Evolutionary conservation across 2,888 invertebrate genomes (phyloP), one percentile per base, ranked within the genome.

Genomic region (Branchellion lobata): DNA sequence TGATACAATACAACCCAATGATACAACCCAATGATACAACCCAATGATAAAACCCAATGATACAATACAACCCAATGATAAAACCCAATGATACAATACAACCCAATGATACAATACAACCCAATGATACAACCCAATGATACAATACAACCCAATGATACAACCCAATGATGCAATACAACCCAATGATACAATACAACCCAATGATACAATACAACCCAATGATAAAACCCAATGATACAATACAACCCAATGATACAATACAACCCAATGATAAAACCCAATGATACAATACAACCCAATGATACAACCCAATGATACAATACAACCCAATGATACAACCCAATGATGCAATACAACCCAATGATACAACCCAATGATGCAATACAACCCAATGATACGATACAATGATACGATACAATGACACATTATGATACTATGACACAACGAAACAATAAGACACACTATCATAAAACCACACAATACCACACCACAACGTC

Each of bases 291-390:
- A 40, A 5, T 8, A 5, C 5, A 5, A 40, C 40, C 5, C 40
- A 40, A n/a, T 65, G 21, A 27, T 11, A 65, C 24, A 24, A 3
- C 3, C 65, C 3, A 65, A 65, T 18, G 18, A 14, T 34, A 36
- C 14, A 76, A 78, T 34, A 53, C 36, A 81, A 77, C 47, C 14
- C 81, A 11, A 71, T 27, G 1, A 65, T 76, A n/a, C n/a, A 69
- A 3, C n/a, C 1, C 31, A 34, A 24, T 34, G 18, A 40, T 29
- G 65, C 47, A 68, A 27, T n/a, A n/a, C n/a, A n/a, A n/a, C n/a
- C 14, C 24, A 47, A 27, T 36, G 8, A 2, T 21, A 31, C 29
- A 18, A 21, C 2, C 53, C 5, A 5, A 21, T 29, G 53, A 53
- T 33, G 29, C 1, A 0, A 0, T 14, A 75, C 29, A n/a, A 29